Conservation (phyloP, 2,797 vertebrate genomes). For the Sebastiscus albofasciatus region DNA sequence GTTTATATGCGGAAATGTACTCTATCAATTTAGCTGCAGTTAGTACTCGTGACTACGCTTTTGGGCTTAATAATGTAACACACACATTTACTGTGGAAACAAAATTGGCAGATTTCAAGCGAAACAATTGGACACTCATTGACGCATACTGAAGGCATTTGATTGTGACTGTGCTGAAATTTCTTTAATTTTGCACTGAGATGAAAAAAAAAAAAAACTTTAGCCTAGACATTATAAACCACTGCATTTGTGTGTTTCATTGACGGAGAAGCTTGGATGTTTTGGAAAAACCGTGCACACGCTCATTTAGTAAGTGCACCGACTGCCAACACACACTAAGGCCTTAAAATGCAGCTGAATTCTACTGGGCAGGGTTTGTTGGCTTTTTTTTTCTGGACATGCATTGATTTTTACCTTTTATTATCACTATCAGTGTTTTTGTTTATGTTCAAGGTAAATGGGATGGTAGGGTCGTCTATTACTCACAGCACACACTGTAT, state of each 20-base stretch:
- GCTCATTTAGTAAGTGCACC: constrained; percentile 29
- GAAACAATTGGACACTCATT: constrained; percentile 37
- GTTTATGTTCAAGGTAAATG: constrained; percentile 56
- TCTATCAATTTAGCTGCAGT: constrained; percentile 66
- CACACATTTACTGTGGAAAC: constrained; percentile 38
- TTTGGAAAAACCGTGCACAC: constrained; percentile 20
- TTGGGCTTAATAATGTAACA: constrained; percentile 52
- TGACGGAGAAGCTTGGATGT: constrained; percentile 26
- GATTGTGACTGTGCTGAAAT: constrained; percentile 67
- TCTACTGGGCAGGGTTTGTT: constrained; percentile 41
- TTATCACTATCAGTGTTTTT: constrained; percentile 70
- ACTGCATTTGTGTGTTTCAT: constrained; percentile 54
- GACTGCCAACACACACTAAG: constrained; percentile 69
- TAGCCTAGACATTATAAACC: constrained; percentile 47
- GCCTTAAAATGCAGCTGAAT: constrained; percentile 74
- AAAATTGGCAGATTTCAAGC: constrained; percentile 29
- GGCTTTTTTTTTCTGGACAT: constrained; percentile 28
- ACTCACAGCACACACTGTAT: constrained; percentile 79
- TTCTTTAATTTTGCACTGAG: constrained; percentile 75
- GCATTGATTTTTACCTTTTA: constrained; percentile 49
- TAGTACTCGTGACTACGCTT: constrained; percentile 66
- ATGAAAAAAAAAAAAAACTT: constrained; percentile 18
- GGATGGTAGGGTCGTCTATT: constrained; percentile 64
- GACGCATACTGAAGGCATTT: constrained; percentile 38
- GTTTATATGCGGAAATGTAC: constrained; percentile 73